A percentile compares a stretch with the other conserved stretches of the same genome.
Evolutionary conservation across 2,797 vertebrate genomes (phyloP).

Genomic region (Anas acuta): DNA sequence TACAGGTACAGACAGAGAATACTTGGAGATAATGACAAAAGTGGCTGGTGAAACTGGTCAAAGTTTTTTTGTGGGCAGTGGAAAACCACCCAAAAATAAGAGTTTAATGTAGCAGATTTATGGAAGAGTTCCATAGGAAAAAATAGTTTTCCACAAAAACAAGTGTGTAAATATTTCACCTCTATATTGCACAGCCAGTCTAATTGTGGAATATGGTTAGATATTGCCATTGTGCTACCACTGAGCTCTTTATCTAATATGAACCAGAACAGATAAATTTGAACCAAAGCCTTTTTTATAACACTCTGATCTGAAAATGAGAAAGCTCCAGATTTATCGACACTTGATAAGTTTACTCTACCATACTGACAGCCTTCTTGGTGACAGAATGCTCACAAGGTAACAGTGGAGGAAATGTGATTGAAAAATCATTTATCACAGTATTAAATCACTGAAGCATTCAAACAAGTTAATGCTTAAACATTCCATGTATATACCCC

Average conservation of each 20-base stretch:
- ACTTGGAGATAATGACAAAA: fast-evolving
- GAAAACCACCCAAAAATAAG: neutral
- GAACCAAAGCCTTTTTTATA: neutral
- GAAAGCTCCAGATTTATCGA: neutral
- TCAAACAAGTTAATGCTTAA: neutral
- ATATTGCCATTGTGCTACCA: neutral
- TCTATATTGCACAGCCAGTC: neutral
- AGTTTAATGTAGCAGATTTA: neutral
- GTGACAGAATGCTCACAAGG: neutral
- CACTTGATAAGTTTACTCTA: neutral
- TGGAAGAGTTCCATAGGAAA: neutral
- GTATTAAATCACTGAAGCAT: neutral
- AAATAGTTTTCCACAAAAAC: neutral
- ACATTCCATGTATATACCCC: neutral
- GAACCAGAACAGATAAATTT: neutral
- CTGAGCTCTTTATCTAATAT: neutral
- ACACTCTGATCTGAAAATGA: neutral
- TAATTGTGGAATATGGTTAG: neutral
- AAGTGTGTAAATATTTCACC: neutral
- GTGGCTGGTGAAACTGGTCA: neutral
- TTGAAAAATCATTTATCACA: neutral
- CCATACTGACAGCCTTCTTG: neutral
- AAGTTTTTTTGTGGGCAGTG: neutral
- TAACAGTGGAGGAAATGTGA: neutral
- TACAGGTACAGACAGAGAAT: neutral